These are phyloP conservation scores for Hydra vulgaris DNA, from an alignment of 30 jellyfish, hydroid and myxozoan genomes.

Conservation along the genomic window DNA sequence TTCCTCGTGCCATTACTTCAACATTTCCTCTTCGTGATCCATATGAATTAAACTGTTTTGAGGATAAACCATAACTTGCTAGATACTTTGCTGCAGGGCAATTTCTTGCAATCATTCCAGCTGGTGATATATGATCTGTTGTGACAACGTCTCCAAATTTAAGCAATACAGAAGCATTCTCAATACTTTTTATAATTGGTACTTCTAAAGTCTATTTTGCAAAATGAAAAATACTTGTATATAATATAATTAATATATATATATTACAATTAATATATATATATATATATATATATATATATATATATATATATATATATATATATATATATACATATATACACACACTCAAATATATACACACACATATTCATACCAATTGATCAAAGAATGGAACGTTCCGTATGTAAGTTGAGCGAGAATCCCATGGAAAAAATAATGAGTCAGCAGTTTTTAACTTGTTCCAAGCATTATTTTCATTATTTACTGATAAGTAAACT, in stretches of 20 bases:
- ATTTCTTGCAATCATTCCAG: slow-evolving; percentile 87
- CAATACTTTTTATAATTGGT: slow-evolving; percentile 50
- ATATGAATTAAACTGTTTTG: slow-evolving; percentile 76
- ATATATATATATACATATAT: too few relatives aligned
- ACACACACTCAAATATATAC: too few relatives aligned
- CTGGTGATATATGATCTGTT: slow-evolving; percentile 98
- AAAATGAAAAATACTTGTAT: too few relatives aligned
- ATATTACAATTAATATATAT: too few relatives aligned
- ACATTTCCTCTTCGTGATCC: slow-evolving; percentile 92
- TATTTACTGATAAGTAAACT: slow-evolving; percentile 60
- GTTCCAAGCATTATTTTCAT: slow-evolving; percentile 85
- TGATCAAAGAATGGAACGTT: slow-evolving; percentile 78
- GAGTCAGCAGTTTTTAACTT: slow-evolving; percentile 59
- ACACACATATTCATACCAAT: slow-evolving; percentile 80
- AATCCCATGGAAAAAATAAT: slow-evolving; percentile 79
- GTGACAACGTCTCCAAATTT: slow-evolving; percentile 88
- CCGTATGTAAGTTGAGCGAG: slow-evolving; percentile 69
- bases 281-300: too few relatives aligned
- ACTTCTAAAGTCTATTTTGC: slow-evolving; percentile 50
- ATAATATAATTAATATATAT: neutral
- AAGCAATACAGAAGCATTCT: slow-evolving; percentile 61
- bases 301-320: too few relatives aligned
- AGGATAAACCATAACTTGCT: slow-evolving; percentile 49
- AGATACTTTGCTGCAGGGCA: slow-evolving; percentile 96
- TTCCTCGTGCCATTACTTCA: slow-evolving; percentile 89